phyloP scores from a whole-genome alignment of 2,113 vertebrate species.

The Calonectris borealis region DNA sequence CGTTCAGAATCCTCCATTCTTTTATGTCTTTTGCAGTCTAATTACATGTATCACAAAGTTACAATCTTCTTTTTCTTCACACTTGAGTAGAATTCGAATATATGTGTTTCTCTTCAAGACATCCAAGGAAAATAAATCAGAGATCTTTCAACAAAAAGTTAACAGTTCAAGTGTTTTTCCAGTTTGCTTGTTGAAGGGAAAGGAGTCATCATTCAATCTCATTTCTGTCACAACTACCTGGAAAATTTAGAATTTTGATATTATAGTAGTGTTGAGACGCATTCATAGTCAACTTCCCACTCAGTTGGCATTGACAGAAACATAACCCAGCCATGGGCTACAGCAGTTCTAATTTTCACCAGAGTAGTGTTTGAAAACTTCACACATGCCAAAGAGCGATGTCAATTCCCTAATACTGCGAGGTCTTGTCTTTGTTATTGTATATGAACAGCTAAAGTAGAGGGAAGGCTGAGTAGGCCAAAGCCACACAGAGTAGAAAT shows the following conservation, averaged over 20 bases:
- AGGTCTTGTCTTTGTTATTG: neutral
- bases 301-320: neutral
- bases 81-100: neutral
- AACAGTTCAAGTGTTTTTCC: neutral
- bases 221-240: neutral
- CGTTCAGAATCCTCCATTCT: neutral
- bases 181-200: neutral
- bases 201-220: neutral
- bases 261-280: neutral
- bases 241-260: neutral
- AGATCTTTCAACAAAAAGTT: neutral
- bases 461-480: neutral
- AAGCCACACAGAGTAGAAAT: neutral
- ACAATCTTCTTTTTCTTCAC: neutral
- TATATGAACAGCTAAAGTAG: neutral
- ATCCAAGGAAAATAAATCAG: neutral
- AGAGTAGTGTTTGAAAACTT: neutral
- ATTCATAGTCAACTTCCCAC: neutral
- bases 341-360: neutral
- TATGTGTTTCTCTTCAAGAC: neutral
- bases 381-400: neutral
- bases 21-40: neutral
- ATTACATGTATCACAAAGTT: neutral
- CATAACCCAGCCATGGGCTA: neutral
- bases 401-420: neutral